A percentile compares a stretch with the other conserved stretches of the same genome.
phyloP scores from a whole-genome alignment of 2,797 vertebrate species.

The Amniataba percoides region DNA sequence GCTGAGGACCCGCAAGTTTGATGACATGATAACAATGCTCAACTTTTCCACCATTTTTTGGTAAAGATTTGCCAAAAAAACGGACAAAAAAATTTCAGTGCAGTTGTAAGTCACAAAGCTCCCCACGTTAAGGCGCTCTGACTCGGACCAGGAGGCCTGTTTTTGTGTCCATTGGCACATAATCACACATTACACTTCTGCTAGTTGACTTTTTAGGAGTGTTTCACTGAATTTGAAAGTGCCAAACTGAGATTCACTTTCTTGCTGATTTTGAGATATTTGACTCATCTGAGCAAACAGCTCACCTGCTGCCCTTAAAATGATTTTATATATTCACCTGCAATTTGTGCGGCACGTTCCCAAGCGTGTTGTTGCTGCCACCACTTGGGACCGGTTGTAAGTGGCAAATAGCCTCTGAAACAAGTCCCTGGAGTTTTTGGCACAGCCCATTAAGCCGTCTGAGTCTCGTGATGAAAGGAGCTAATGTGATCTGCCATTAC shows the following conservation, averaged over 20 bases:
- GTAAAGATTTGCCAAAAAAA: too few species aligned
- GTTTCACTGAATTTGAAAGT: neutral
- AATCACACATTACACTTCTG: neutral
- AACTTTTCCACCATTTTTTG: too few species aligned
- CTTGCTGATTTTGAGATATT: conserved; percentile 1
- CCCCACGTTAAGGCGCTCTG: neutral
- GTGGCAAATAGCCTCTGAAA: neutral
- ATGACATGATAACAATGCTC: too few species aligned
- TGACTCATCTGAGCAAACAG: neutral
- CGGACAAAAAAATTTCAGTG: too few species aligned
- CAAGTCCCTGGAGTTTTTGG: neutral
- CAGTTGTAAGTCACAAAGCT: neutral
- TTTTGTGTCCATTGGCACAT: neutral
- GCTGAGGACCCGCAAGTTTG: neutral
- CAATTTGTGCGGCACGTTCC: too few species aligned
- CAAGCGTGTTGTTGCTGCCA: too few species aligned
- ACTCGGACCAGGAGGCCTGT: neutral
- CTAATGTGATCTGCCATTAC: conserved; percentile 25
- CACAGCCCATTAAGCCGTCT: conserved; percentile 2
- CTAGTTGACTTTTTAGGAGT: neutral
- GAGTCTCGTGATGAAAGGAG: conserved; percentile 5
- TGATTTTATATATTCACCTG: too few species aligned
- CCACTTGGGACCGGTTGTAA: neutral
- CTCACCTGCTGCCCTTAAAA: neutral
- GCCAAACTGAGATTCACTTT: neutral